These are phyloP conservation scores for Muntiacus muntjak DNA, from an alignment of 2,113 vertebrate genomes.

Conservation along the genomic window DNA sequence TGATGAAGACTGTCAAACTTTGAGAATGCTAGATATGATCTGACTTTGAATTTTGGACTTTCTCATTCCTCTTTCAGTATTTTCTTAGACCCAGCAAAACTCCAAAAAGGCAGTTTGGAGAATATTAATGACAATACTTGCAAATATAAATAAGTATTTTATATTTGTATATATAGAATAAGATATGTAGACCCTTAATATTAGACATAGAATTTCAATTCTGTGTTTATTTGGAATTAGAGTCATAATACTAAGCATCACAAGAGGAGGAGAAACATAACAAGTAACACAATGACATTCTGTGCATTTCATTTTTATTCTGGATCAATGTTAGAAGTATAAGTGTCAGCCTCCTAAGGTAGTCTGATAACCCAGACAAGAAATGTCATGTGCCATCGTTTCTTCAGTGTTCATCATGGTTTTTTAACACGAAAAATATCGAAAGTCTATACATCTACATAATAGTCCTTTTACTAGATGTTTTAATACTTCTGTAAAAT, in stretches of 20 bases:
- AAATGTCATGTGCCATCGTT: background rate
- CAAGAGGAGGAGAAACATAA: background rate
- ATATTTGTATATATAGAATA: background rate
- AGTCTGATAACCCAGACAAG: background rate
- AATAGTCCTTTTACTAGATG: background rate
- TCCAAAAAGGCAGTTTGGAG: background rate
- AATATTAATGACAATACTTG: background rate
- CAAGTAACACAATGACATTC: background rate
- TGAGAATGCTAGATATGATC: background rate
- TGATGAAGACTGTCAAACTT: background rate
- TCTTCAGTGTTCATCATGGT: background rate
- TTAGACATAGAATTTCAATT: background rate
- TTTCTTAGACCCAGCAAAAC: background rate
- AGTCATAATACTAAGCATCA: background rate
- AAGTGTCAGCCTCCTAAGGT: background rate
- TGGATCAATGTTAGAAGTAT: background rate
- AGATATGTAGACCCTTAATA: background rate
- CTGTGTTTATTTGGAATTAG: background rate
- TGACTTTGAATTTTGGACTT: background rate
- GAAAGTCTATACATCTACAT: background rate
- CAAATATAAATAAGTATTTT: background rate
- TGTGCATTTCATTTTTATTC: background rate
- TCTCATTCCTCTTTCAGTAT: background rate
- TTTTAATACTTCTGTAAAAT: background rate
- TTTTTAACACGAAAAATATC: background rate